These are phyloP conservation scores for Platyrinchus mystaceus DNA, from an alignment of 2,797 vertebrate species.

Conservation along the genomic window DNA sequence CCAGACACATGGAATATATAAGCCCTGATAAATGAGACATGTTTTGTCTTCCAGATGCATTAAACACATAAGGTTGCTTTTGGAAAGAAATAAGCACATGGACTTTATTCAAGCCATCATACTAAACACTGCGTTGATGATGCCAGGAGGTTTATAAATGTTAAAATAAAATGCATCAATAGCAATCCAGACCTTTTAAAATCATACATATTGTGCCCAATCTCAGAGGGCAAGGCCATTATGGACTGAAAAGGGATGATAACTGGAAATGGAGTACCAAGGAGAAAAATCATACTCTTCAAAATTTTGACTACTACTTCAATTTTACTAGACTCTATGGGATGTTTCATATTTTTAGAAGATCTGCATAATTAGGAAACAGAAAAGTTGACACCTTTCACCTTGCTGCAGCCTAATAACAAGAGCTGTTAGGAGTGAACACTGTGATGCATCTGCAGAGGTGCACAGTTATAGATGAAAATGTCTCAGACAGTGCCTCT, in stretches of 20 bases:
- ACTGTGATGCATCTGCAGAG: background rate
- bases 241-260: background rate
- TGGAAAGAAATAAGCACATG: background rate
- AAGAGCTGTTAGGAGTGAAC: background rate
- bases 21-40: background rate
- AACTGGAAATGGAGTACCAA: fast-evolving
- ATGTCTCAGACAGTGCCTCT: background rate
- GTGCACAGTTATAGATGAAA: background rate
- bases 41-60: background rate
- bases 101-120: background rate
- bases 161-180: background rate
- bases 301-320: background rate
- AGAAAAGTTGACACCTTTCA: background rate
- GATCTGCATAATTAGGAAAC: background rate
- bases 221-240: background rate
- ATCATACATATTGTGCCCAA: background rate
- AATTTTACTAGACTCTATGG: background rate
- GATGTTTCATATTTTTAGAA: background rate
- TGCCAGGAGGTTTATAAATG: background rate
- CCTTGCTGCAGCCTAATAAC: background rate
- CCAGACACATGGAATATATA: background rate
- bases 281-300: background rate
- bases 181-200: background rate
- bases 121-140: background rate
- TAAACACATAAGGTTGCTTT: background rate